Evolutionary conservation across 2,113 vertebrate species (phyloP).

Genomic region (Onychorhynchus coronatus): DNA sequence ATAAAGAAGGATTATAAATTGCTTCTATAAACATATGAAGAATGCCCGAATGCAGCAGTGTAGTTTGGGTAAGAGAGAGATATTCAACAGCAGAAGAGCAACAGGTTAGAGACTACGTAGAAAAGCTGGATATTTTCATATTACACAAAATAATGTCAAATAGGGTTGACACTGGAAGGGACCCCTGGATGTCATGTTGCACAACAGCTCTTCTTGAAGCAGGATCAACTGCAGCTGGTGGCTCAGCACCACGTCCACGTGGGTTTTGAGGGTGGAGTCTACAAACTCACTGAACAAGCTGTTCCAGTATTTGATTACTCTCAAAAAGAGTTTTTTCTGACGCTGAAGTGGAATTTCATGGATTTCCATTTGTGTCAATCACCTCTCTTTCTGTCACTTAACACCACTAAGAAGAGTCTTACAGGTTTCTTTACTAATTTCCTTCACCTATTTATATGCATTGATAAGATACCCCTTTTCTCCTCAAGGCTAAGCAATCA

Average conservation of each 20-base stretch:
- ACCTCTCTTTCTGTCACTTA: neutral
- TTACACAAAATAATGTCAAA: neutral
- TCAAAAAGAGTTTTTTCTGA: neutral
- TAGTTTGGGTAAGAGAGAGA: neutral
- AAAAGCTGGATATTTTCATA: neutral
- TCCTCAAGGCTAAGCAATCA: neutral
- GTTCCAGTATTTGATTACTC: neutral
- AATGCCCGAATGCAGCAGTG: neutral
- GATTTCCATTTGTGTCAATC: neutral
- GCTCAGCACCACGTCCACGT: neutral
- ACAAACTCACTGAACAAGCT: neutral
- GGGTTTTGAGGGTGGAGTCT: neutral
- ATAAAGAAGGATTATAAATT: neutral
- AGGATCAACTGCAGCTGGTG: neutral
- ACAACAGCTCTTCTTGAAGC: neutral
- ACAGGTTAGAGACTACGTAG: neutral
- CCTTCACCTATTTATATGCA: neutral
- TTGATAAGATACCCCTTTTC: neutral
- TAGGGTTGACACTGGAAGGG: neutral
- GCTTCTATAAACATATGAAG: neutral
- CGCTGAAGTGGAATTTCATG: neutral
- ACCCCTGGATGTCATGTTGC: neutral
- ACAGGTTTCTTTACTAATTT: neutral
- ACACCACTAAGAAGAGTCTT: neutral
- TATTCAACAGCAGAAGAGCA: neutral